Conservation (phyloP, 2,797 vertebrate genomes). For the Pterois miles region DNA sequence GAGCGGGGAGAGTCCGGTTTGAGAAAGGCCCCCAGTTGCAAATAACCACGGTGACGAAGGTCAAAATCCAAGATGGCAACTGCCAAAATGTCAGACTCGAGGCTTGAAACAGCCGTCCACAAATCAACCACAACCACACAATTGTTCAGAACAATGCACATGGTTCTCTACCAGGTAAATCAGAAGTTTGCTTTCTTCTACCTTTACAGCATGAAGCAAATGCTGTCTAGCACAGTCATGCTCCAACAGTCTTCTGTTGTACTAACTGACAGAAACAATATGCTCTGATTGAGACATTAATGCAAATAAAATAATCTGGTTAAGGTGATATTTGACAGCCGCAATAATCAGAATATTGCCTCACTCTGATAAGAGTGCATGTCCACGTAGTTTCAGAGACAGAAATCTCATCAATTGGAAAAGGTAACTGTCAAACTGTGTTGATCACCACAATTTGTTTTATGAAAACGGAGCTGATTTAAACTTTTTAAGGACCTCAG, state of each 20-base stretch:
- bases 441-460: neutral
- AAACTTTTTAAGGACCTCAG: neutral
- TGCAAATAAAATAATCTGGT: slow-evolving; percentile 2
- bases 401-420: neutral
- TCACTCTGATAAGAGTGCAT: slow-evolving; percentile 4
- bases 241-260: neutral
- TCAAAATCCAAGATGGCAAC: no score
- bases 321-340: slow-evolving; percentile 10
- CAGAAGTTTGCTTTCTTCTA: neutral
- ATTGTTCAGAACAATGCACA: no score
- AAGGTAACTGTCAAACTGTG: neutral
- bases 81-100: no score
- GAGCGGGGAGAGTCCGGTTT: no score
- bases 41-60: no score
- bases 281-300: neutral
- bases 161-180: neutral
- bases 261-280: slow-evolving; percentile 10
- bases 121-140: no score
- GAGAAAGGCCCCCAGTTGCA: no score
- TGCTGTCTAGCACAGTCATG: neutral
- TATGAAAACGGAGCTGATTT: neutral
- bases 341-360: neutral
- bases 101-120: no score
- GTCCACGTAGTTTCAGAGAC: neutral
- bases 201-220: neutral